Percentiles rank a stretch among this genome's conserved stretches.
Evolutionary conservation across 2,888 invertebrate genomes (phyloP).

Genomic region (Tupiocoris notatus): DNA sequence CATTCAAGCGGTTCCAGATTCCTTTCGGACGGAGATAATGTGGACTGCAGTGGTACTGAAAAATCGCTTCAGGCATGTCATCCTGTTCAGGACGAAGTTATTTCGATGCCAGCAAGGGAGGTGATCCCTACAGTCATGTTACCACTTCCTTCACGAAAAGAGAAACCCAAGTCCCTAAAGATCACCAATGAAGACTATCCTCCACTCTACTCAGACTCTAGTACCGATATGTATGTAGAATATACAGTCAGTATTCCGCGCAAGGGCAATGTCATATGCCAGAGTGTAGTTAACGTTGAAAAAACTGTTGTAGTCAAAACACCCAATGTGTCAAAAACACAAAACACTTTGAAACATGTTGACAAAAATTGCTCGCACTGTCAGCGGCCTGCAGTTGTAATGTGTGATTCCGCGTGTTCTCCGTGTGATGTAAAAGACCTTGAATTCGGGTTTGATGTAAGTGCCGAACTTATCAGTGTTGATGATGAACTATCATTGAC

Average conservation of each 20-base stretch:
- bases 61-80: background rate
- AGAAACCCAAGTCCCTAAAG: slow-evolving; percentile 18
- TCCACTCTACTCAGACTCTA: slow-evolving; percentile 40
- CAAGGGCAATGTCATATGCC: slow-evolving; percentile 33
- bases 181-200: slow-evolving; percentile 48
- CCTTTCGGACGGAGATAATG: background rate
- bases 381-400: slow-evolving; percentile 68
- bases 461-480: slow-evolving; percentile 52
- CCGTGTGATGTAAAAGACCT: slow-evolving; percentile 46
- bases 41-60: slow-evolving; percentile 13
- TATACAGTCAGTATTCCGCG: slow-evolving; percentile 46
- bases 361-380: slow-evolving; percentile 33
- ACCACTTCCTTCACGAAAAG: slow-evolving; percentile 43
- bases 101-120: slow-evolving; percentile 17
- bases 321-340: slow-evolving; percentile 39
- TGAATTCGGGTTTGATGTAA: slow-evolving; percentile 78
- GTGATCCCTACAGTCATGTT: slow-evolving; percentile 43
- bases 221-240: slow-evolving; percentile 47
- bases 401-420: slow-evolving; percentile 59
- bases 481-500: background rate
- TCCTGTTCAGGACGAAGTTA: background rate
- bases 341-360: slow-evolving; percentile 27
- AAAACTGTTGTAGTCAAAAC: slow-evolving; percentile 47
- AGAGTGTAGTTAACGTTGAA: slow-evolving; percentile 45
- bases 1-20: slow-evolving; percentile 46